Evolutionary conservation across 2,797 vertebrate species (phyloP), one percentile per base, ranked within the genome.

Genomic region (Spheniscus humboldti): DNA sequence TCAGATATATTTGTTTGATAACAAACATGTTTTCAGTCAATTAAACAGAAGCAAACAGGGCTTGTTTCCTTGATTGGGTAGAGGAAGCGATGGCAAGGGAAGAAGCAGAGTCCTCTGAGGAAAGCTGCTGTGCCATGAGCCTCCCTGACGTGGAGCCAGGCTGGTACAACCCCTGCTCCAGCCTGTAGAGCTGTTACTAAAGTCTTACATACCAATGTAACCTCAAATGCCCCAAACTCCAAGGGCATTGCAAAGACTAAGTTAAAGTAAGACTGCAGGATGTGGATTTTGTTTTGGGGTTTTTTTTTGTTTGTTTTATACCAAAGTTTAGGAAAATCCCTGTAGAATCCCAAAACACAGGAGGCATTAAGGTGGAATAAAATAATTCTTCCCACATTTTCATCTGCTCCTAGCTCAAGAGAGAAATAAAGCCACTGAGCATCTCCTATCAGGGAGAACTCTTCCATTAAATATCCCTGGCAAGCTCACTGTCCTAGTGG

Each of bases 241-340:
- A 13, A 56, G 31, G 13, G 11, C 14, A n/a, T 9, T 77, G 35
- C 6, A 53, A 53, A 87, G 8, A 28, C 8, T 30, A 59, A 67
- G 10, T 47, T 82, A 48, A 69, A 45, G 35, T 48, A 41, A 30
- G 18, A 60, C 12, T 50, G 13, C 8, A 63, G 22, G 7, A 3
- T 53, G 10, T 20, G 17, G 1, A 3, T 1, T 6, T 7, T 50
- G 41, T 43, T 13, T 22, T 0, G 1, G 20, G 18, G 56, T 52
- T 89, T 41, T 7, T 16, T 67, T 52, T 39, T 39, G 39, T 39
- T 33, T 28, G 2, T 16, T 63, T 91, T 78, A 10, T 37, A 48
- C 1, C 5, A n/a, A 74, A 25, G 9, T 60, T 91, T 75, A 62
- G 11, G 17, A 53, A 93, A 80, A 13, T 55, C 63, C 11, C 12